Evolutionary conservation across 2,888 invertebrate species (phyloP).

Genomic region (Brachylomia viminalis): DNA sequence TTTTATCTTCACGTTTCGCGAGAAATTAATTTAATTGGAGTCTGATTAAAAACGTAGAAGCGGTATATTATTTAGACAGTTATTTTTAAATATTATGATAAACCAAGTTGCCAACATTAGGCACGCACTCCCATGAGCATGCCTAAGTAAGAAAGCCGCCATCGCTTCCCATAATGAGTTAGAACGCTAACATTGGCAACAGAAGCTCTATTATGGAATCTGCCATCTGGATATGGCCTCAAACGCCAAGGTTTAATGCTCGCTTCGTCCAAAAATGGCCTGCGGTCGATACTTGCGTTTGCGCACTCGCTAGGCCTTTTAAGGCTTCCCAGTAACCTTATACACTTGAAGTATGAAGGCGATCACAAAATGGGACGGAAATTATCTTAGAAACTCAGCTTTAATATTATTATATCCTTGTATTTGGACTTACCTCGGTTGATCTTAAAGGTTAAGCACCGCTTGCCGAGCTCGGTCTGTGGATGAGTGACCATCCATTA

Average conservation of each 20-base stretch:
- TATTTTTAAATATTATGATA: constrained; percentile 10
- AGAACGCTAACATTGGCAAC: constrained; percentile 58
- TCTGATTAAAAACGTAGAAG: not conserved
- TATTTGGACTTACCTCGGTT: not conserved
- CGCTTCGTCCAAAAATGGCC: constrained; percentile 83
- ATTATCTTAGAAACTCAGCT: constrained; percentile 53
- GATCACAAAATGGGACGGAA: constrained; percentile 75
- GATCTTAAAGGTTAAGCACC: not conserved
- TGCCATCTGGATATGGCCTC: constrained; percentile 70
- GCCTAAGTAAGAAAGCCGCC: constrained; percentile 26
- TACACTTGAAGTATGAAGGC: constrained; percentile 76
- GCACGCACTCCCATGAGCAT: not conserved
- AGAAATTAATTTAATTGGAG: constrained; percentile 19
- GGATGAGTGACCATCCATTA: not conserved
- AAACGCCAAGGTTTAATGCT: constrained; percentile 76
- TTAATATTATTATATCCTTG: constrained; percentile 29
- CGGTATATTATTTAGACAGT: not conserved
- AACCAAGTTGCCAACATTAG: not conserved
- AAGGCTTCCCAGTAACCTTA: constrained; percentile 84
- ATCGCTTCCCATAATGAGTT: constrained; percentile 60
- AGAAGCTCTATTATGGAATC: constrained; percentile 67
- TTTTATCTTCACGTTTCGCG: not conserved
- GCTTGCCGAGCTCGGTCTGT: not conserved
- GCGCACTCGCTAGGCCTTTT: constrained; percentile 82
- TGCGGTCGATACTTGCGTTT: constrained; percentile 75